Evolutionary conservation across 1,140 invertebrate species (phyloP).

Genomic region (Mizuhopecten yessoensis): DNA sequence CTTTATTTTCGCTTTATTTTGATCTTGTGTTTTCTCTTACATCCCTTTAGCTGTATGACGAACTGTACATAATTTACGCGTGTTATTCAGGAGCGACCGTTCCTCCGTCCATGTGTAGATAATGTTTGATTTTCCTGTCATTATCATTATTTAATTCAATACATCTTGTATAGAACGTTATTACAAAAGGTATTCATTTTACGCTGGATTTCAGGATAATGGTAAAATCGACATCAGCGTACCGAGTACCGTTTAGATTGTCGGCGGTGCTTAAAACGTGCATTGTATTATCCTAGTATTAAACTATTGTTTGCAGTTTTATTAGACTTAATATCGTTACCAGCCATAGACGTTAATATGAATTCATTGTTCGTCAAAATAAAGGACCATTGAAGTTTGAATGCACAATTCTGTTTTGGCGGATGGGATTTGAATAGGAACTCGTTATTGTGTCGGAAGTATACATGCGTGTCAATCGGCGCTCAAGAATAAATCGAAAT

Average conservation of each 20-base stretch:
- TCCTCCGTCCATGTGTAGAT: background rate
- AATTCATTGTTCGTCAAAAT: background rate
- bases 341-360: background rate
- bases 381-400: background rate
- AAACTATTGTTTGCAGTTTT: background rate
- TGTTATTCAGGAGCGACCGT: background rate
- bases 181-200: slow-evolving; percentile 1
- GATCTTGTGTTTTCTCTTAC: too few relatives aligned
- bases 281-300: background rate
- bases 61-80: too few relatives aligned
- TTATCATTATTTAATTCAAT: slow-evolving; percentile 14
- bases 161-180: background rate
- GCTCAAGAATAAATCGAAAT: slow-evolving; percentile 10
- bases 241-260: background rate
- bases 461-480: background rate
- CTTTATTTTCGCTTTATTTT: too few relatives aligned
- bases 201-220: background rate
- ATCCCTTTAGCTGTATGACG: too few relatives aligned
- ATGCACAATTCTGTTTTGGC: background rate
- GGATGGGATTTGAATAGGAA: slow-evolving; percentile 8
- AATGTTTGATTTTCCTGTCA: background rate
- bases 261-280: background rate
- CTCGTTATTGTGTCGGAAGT: background rate
- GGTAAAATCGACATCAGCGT: background rate
- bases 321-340: slow-evolving; percentile 2